Base-by-base conservation (phyloP, 2,113 vertebrate species). In the Pomatorhinus ruficollis region DNA sequence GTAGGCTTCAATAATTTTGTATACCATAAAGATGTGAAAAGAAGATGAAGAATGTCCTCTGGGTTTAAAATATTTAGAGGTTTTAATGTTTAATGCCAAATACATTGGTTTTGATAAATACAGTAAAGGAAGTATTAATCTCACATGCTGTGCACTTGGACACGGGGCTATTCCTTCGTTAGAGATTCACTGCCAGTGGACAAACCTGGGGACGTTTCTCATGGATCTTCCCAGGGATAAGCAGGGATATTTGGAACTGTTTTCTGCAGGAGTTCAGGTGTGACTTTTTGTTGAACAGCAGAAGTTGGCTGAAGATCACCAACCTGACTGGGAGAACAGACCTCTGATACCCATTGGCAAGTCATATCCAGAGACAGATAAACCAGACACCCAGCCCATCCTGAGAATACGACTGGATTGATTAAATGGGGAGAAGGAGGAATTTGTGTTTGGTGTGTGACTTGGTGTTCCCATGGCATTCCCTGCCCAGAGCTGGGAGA, bases 71-170 rank as follows among this genome's bases (percentile, higher is more conserved):
- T 69, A 94, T 84, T 86, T 28, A 78, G 75, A 33, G 47, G 30
- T 76, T 86, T 95, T 82, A 87, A 94, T 78, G 83, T 91, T 96
- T 84, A 84, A 84, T 92, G 76, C 49, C 50, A 92, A 66, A 72
- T 77, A 66, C 3, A 14, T 82, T 84, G 28, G 31, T 60, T 95
- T 87, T 87, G 61, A 95, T 81, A 84, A 93, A 60, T 54, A 88
- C n/a, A 66, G 53, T 40, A 87, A 44, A 78, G 18, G 56, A 79
- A 84, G 8, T 5, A 78, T 89, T 87, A 52, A 77, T 75, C 47
- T 75, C 45, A 12, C 3, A 3, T 59, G 7, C 7, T 0, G 3
- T 24, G 18, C 15, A 7, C 33, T 59, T 60, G 28, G 45, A 70
- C 44, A 39, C 0, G 0, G 33, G 64, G 21, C 9, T 52, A 3